phyloP scores from a whole-genome alignment of 1,140 invertebrate genomes.

The Drosophila equinoxialis region DNA sequence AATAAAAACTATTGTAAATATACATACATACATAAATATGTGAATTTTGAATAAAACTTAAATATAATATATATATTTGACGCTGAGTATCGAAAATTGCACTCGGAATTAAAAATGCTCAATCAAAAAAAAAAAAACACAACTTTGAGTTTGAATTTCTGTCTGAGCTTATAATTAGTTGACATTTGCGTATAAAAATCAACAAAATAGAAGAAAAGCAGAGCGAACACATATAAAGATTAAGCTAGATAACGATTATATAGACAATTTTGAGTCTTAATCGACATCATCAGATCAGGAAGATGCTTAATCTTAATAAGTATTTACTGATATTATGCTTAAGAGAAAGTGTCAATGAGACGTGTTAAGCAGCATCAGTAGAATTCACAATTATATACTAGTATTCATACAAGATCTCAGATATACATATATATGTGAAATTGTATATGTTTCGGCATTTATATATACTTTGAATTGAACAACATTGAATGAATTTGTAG shows the following conservation, averaged over 20 bases:
- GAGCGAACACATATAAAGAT: constrained; percentile 27
- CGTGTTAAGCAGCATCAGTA: not conserved
- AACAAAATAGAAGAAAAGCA: not conserved
- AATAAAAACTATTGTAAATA: constrained; percentile 27
- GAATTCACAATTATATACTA: constrained; percentile 2
- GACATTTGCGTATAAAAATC: constrained; percentile 30
- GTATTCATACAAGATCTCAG: not conserved
- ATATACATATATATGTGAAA: not conserved
- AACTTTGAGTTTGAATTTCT: no score
- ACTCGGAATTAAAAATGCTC: constrained; percentile 36
- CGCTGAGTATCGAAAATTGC: constrained; percentile 1
- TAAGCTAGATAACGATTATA: constrained; percentile 11
- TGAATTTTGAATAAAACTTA: not conserved
- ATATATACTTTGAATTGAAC: constrained; percentile 9
- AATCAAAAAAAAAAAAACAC: no score
- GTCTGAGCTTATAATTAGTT: no score
- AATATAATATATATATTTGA: not conserved
- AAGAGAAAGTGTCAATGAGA: no score
- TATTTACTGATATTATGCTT: no score
- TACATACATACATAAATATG: constrained; percentile 19
- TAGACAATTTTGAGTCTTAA: no score
- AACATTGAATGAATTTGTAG: constrained; percentile 12
- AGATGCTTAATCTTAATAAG: no score
- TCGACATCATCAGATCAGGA: no score
- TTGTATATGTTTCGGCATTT: not conserved